Conservation (phyloP, 2,797 vertebrate genomes). For the Heteromormyrus szaboi region DNA sequence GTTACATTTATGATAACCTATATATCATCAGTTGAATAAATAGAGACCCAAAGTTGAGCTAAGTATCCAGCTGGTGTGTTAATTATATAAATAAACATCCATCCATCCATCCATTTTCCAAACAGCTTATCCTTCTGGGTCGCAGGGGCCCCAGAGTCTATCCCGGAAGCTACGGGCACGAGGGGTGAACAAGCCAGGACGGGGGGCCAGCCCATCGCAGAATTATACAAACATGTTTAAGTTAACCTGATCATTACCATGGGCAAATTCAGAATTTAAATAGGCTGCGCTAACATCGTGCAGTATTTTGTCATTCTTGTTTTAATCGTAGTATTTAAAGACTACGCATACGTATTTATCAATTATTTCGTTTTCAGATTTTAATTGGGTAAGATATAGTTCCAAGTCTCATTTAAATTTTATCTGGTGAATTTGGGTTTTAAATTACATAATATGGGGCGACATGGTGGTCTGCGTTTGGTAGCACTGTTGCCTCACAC, state of each 20-base stretch:
- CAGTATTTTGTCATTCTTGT: not conserved
- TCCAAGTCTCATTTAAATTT: not conserved
- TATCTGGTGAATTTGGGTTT: not conserved
- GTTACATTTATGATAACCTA: not conserved
- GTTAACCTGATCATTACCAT: not conserved
- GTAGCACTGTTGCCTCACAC: no score
- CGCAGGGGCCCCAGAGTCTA: not conserved
- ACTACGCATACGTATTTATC: not conserved
- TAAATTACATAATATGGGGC: not conserved
- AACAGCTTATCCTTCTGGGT: not conserved
- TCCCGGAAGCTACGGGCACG: not conserved
- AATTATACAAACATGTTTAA: not conserved
- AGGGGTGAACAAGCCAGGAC: not conserved
- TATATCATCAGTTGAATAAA: not conserved
- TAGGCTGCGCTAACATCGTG: not conserved
- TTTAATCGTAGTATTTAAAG: not conserved
- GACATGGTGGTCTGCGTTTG: no score
- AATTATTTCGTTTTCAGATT: not conserved
- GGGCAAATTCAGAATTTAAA: not conserved
- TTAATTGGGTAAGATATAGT: not conserved
- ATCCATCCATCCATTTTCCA: no score
- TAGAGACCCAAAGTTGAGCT: not conserved
- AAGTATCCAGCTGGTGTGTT: not conserved
- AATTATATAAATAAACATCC: not conserved
- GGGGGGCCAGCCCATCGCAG: not conserved